Conservation (phyloP, 2,888 invertebrate genomes). For the Hecatera dysodea region DNA sequence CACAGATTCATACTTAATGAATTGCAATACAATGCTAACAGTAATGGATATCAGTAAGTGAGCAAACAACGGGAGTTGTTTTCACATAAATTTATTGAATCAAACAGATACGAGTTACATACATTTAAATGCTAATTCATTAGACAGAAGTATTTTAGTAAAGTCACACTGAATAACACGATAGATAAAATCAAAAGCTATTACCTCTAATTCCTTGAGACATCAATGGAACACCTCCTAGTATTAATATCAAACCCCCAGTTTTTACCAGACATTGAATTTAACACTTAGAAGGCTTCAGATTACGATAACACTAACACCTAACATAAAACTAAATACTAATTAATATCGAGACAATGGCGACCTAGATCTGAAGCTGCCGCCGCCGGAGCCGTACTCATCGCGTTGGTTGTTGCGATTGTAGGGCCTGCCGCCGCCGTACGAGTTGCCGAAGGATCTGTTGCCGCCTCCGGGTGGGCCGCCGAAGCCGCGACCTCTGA, state of each 20-base stretch:
- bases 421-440: constrained; percentile 87
- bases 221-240: constrained; percentile 85
- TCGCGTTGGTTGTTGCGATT: constrained; percentile 84
- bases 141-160: constrained; percentile 57
- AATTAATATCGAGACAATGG: constrained; percentile 88
- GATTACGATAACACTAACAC: constrained; percentile 90
- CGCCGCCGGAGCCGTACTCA: constrained; percentile 85
- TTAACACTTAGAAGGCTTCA: constrained; percentile 90
- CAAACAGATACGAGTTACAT: constrained; percentile 63
- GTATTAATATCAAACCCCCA: constrained; percentile 89
- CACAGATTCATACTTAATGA: constrained; percentile 42
- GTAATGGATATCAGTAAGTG: constrained; percentile 59
- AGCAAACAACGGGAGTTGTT: constrained; percentile 59
- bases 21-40: constrained; percentile 48
- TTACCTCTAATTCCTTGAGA: constrained; percentile 87
- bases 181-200: constrained; percentile 62
- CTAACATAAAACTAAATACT: constrained; percentile 85
- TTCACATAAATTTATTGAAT: constrained; percentile 64
- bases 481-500: constrained; percentile 89
- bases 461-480: constrained; percentile 88
- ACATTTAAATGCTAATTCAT: constrained; percentile 59
- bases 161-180: constrained; percentile 63
- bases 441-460: constrained; percentile 89
- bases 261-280: constrained; percentile 86
- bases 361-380: constrained; percentile 90